A percentile compares a stretch with the other conserved stretches of the same genome.
Evolutionary conservation across 2,888 invertebrate species (phyloP).

Genomic region (Drosophila mimetica): DNA sequence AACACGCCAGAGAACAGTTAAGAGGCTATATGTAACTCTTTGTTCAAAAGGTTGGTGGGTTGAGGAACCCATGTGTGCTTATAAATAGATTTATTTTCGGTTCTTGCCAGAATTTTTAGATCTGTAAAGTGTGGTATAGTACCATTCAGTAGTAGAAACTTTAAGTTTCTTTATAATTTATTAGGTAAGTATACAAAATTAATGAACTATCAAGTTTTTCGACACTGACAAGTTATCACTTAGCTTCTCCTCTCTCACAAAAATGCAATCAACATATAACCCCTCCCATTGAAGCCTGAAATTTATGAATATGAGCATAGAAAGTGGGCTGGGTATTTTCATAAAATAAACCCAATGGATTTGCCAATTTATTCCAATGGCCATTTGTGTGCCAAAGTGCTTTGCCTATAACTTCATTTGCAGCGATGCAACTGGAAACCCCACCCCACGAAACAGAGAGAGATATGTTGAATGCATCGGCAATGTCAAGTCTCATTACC

Average conservation of each 20-base stretch:
- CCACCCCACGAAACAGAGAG: conserved; percentile 20
- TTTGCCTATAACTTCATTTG: conserved; percentile 23
- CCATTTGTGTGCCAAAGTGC: conserved; percentile 9
- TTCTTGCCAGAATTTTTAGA: no score
- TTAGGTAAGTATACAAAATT: no score
- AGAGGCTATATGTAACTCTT: no score
- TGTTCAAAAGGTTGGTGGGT: not conserved
- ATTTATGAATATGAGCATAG: not conserved
- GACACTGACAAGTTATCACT: no score
- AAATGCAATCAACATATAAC: conserved; percentile 1
- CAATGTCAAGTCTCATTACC: conserved; percentile 35
- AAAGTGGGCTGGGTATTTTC: conserved; percentile 18
- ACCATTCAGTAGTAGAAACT: no score
- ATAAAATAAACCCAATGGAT: conserved; percentile 28
- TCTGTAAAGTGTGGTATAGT: no score
- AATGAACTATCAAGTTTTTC: not conserved
- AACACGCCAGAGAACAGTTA: conserved; percentile 17
- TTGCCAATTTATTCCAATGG: conserved; percentile 37
- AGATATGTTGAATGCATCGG: conserved; percentile 32
- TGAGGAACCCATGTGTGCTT: not conserved
- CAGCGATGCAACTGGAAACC: not conserved
- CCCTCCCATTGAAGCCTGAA: not conserved
- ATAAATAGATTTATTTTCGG: no score
- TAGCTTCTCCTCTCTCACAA: not conserved
- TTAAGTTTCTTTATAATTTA: not conserved